Evolutionary conservation across 2,888 invertebrate species (phyloP).

Genomic region (Acholoe squamosa): DNA sequence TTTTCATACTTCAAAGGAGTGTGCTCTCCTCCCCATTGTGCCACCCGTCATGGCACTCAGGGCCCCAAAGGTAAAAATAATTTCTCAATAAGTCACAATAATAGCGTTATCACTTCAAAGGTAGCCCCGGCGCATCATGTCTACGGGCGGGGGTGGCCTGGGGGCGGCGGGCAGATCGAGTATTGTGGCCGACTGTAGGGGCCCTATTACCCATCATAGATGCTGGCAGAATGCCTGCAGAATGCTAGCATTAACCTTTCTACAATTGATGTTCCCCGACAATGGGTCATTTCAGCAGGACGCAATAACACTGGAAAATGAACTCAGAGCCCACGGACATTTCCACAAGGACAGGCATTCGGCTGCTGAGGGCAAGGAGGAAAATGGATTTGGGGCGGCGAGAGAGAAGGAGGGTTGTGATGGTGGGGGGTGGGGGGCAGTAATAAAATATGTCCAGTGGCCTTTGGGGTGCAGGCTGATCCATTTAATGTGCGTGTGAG

Average conservation of each 20-base stretch:
- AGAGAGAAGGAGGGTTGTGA: not conserved
- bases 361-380: not conserved
- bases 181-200: slow-evolving; percentile 28
- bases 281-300: slow-evolving; percentile 2
- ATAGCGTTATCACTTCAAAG: slow-evolving; percentile 64
- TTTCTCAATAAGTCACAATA: slow-evolving; percentile 63
- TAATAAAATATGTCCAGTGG: slow-evolving; percentile 55
- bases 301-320: slow-evolving; percentile 25
- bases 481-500: slow-evolving; percentile 52
- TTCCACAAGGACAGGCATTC: not conserved
- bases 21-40: not conserved
- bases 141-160: not conserved
- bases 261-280: slow-evolving; percentile 33
- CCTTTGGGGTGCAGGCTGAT: slow-evolving; percentile 11
- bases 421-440: not conserved
- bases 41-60: slow-evolving; percentile 21
- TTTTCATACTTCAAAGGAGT: slow-evolving; percentile 59
- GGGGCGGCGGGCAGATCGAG: slow-evolving; percentile 32
- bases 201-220: slow-evolving; percentile 25
- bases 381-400: slow-evolving; percentile 17
- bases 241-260: slow-evolving; percentile 56
- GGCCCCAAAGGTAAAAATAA: slow-evolving; percentile 64
- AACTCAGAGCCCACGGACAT: not conserved
- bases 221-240: slow-evolving; percentile 4
- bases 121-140: not conserved